Evolutionary conservation across 2,888 invertebrate species (phyloP), one percentile per base, ranked within the genome.

Genomic region (Ormyrus rosae): DNA sequence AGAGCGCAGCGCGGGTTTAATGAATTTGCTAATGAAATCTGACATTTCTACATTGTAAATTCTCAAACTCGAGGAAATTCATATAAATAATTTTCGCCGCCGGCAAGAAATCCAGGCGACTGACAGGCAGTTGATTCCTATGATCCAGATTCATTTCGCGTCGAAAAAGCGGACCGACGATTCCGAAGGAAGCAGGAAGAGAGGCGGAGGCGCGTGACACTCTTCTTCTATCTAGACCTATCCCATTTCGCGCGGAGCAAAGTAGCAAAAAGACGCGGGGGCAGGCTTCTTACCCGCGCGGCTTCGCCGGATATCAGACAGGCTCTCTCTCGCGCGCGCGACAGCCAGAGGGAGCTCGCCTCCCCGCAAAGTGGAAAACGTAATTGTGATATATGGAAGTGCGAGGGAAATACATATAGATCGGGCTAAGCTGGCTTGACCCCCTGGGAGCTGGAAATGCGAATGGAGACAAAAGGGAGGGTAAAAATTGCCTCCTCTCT

Each of bases 331-430:
- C 34, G 34, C 34, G 34, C 11, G 11, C 46, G 70, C 74, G 80
- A 76, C 76, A 82, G 70, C 34, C 78, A 73, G 83, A 81, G 71
- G 34, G 34, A 78, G 19, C 79, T 73, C 11, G 46, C 67, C 64
- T 13, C 51, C 71, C 58, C 53, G 70, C 67, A 80, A 84, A 87
- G 84, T 78, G 71, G 56, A 46, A 80, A 78, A 85, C 81, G 83
- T 82, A 81, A 84, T 84, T 82, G 83, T 75, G 78, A 83, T 75
- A 69, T 74, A 77, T 65, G 74, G 65, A 58, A 58, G 60, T 13
- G 19, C 53, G 56, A 0, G 58, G 79, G 80, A 82, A 76, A 81
- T 72, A 19, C 19, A 19, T 19, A 71, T 75, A 34, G 34, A 34
- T 34, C 48, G 75, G 69, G 56, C 34, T 2, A 3, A 34, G 34